Evolutionary conservation across 2,797 vertebrate species (phyloP).

Genomic region (Moxostoma hubbsi): DNA sequence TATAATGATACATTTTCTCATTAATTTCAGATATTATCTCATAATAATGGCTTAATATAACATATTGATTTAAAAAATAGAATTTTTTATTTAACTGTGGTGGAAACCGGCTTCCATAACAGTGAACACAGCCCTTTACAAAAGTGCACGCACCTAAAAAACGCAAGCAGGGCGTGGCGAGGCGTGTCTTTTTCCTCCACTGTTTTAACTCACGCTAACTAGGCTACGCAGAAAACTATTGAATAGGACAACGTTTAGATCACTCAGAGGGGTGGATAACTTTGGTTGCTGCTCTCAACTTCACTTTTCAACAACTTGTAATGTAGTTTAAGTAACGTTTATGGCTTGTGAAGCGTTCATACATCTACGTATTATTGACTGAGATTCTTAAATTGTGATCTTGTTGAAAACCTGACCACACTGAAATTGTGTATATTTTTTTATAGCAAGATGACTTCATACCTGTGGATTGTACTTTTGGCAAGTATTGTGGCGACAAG

Average conservation of each 20-base stretch:
- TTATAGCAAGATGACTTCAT: slow-evolving; percentile 49
- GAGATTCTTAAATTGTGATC: not conserved
- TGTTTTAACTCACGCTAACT: not conserved
- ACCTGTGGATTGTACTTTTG: slow-evolving; percentile 59
- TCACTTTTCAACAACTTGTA: not conserved
- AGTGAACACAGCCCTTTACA: not conserved
- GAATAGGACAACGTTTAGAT: not conserved
- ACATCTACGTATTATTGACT: not conserved
- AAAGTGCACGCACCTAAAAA: not conserved
- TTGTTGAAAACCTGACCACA: not conserved
- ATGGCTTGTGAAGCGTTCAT: not conserved
- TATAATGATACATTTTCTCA: too few species aligned
- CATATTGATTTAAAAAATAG: too few species aligned
- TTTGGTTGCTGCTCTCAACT: not conserved
- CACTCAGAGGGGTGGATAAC: slow-evolving; percentile 6
- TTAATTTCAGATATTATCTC: too few species aligned
- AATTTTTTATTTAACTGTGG: too few species aligned
- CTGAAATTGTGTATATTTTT: not conserved
- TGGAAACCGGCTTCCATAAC: not conserved
- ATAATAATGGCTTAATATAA: too few species aligned
- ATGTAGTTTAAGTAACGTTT: not conserved
- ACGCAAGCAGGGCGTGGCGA: slow-evolving; percentile 3
- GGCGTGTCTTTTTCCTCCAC: not conserved
- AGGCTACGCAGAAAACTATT: not conserved
- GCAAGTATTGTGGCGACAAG: slow-evolving; percentile 45